Base-by-base conservation (phyloP, 2,888 invertebrate genomes). In the Pemphredon lugubris region DNA sequence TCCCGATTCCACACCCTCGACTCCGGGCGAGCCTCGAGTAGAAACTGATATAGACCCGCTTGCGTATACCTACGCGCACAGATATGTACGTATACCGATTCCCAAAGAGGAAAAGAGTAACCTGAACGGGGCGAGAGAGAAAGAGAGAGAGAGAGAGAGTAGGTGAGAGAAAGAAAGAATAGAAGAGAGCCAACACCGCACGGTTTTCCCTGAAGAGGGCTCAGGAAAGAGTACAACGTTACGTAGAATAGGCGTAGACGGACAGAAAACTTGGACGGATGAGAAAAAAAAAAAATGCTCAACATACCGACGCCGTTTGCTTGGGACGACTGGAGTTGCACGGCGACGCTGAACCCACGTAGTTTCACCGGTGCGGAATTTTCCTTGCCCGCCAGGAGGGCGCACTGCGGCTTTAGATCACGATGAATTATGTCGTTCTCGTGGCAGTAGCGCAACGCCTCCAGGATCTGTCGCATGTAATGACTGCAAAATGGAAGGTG, bases 321-420 rank as follows among this genome's bases (percentile, higher is more conserved):
- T 73, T 95, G 94, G 45, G 93, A 93, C 23, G 95, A 93, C n/a
- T 96, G 95, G 78, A 99, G 91, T 88, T 98, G 98, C 45, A 98
- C 95, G 11, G 99, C 98, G 13, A 98, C 97, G 0, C 98, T 98
- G 88, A 99, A 99, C 9, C 99, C 99, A 21, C 98, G 98, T 58
- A 99, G 92, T 90, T 99, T 99, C 82, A 99, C 96, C 0, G 99
- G 99, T 30, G 99, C 98, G 51, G 98, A 98, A 91, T 99, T 99
- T 90, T 99, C 99, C 81, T 96, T 95, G 60, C 97, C 97, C 37
- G 99, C 98, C 66, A 99, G 91, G 51, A 99, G 92, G 53, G 98
- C 96, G 91, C 98, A 98, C 87, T 99, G 98, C 7, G 99, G 99
- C 84, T 98, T 95, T 81, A 99, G 95, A 91, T 99, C 99, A 73